Percentiles rank a stretch among this genome's conserved stretches.
Conservation (phyloP, 2,888 invertebrate genomes). For the Acrocyrtus sp. region DNA sequence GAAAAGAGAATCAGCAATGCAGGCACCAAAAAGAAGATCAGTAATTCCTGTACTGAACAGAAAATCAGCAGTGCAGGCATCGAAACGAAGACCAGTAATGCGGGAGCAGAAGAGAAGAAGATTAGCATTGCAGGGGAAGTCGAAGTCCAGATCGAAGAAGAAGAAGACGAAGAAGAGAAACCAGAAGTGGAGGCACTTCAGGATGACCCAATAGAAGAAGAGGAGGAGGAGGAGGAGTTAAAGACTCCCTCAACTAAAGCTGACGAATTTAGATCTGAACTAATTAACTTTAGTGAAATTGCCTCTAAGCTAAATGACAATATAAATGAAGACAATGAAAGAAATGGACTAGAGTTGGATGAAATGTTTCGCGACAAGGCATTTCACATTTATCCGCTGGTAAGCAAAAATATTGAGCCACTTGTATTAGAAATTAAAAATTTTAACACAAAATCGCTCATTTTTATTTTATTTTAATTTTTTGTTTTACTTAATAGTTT, state of each 20-base stretch:
- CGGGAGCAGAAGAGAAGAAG: background rate
- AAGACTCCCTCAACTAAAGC: no score
- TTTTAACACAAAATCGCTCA: no score
- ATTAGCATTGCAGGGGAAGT: background rate
- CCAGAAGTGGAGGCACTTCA: background rate
- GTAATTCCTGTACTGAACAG: no score
- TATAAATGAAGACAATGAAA: background rate
- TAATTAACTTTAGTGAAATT: no score
- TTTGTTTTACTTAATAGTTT: slow-evolving; percentile 41
- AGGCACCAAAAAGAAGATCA: no score
- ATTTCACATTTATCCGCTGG: slow-evolving; percentile 37
- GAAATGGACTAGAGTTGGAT: background rate
- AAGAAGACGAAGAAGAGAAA: background rate
- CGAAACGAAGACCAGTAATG: background rate
- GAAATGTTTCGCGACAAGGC: slow-evolving; percentile 20
- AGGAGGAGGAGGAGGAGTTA: background rate
- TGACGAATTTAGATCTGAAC: no score
- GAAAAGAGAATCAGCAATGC: no score
- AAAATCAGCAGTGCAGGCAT: background rate
- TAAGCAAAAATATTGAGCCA: slow-evolving; percentile 9
- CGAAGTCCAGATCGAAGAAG: background rate
- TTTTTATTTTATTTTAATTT: no score
- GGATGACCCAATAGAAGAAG: background rate
- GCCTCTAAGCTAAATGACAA: no score
- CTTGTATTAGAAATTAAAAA: background rate